A percentile compares a stretch with the other conserved stretches of the same genome.
Evolutionary conservation across 2,797 vertebrate species (phyloP).

Genomic region (Helostoma temminkii): DNA sequence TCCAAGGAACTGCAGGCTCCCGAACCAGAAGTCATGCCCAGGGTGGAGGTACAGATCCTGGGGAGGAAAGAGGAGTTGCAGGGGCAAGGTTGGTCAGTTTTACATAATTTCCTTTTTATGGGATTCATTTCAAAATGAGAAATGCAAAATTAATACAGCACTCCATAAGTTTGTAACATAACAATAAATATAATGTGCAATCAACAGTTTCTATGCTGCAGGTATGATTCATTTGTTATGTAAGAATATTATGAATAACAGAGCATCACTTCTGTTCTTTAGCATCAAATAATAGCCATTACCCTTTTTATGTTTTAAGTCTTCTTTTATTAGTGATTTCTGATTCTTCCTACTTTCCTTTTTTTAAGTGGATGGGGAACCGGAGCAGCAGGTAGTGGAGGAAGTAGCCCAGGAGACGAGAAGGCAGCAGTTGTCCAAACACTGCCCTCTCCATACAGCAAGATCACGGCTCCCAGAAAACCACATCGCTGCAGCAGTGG

Average conservation of each 20-base stretch:
- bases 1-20: slow-evolving; percentile 87
- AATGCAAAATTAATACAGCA: background rate
- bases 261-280: background rate
- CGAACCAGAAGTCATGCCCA: slow-evolving; percentile 80
- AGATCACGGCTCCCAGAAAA: slow-evolving; percentile 94
- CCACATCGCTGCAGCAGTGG: slow-evolving; percentile 95
- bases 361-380: slow-evolving; percentile 78
- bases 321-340: background rate
- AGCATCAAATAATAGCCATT: background rate
- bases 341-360: slow-evolving; percentile 1
- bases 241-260: background rate
- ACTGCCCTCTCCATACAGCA: slow-evolving; percentile 98
- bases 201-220: background rate
- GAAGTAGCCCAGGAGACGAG: slow-evolving; percentile 79
- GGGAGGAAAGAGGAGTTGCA: slow-evolving; percentile 66
- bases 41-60: slow-evolving; percentile 82
- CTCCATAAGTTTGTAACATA: background rate
- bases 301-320: background rate
- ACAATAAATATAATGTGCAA: background rate
- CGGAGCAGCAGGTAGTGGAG: slow-evolving; percentile 59
- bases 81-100: slow-evolving; percentile 57
- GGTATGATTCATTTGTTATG: background rate
- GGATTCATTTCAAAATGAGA: no score
- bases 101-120: no score
- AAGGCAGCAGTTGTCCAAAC: slow-evolving; percentile 82